phyloP scores from a whole-genome alignment of 2,113 vertebrate species.

The Girardinichthys multiradiatus region DNA sequence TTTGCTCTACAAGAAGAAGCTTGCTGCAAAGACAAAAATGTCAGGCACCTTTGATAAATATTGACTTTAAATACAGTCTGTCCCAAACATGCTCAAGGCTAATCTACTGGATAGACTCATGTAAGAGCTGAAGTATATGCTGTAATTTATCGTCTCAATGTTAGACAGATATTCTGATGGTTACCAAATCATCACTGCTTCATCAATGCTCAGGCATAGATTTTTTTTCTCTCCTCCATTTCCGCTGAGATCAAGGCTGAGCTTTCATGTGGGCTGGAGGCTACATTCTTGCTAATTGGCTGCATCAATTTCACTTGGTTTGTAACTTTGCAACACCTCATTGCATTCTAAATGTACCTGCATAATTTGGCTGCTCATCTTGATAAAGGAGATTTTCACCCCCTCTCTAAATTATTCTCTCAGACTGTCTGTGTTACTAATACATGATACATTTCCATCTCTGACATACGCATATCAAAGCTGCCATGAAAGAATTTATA shows the following conservation, averaged over 20 bases:
- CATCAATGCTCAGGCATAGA: slow-evolving; percentile 39
- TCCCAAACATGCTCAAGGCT: slow-evolving; percentile 35
- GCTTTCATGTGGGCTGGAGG: slow-evolving; percentile 64
- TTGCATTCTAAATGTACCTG: slow-evolving; percentile 74
- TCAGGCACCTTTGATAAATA: slow-evolving; percentile 61
- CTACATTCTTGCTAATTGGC: slow-evolving; percentile 75
- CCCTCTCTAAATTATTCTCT: slow-evolving; percentile 58
- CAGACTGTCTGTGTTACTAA: slow-evolving; percentile 51
- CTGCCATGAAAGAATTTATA: slow-evolving; percentile 23
- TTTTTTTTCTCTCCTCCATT: slow-evolving; percentile 3
- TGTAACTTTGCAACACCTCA: slow-evolving; percentile 67
- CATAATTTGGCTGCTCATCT: slow-evolving; percentile 55
- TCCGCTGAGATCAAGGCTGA: slow-evolving; percentile 56
- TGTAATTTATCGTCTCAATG: slow-evolving; percentile 38
- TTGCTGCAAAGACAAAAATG: slow-evolving; percentile 54
- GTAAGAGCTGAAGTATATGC: slow-evolving; percentile 38
- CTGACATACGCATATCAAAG: slow-evolving; percentile 46
- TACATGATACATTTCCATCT: slow-evolving; percentile 41
- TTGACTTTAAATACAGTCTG: slow-evolving; percentile 52
- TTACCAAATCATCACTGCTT: slow-evolving; percentile 63
- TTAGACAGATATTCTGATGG: slow-evolving; percentile 18
- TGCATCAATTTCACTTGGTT: slow-evolving; percentile 72
- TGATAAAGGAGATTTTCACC: slow-evolving; percentile 41
- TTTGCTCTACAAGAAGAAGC: slow-evolving; percentile 40
- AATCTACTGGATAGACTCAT: slow-evolving; percentile 39